Percentiles rank a stretch among this genome's conserved stretches.
phyloP scores from a whole-genome alignment of 2,888 invertebrate genomes.

The Apotomis betuletana region DNA sequence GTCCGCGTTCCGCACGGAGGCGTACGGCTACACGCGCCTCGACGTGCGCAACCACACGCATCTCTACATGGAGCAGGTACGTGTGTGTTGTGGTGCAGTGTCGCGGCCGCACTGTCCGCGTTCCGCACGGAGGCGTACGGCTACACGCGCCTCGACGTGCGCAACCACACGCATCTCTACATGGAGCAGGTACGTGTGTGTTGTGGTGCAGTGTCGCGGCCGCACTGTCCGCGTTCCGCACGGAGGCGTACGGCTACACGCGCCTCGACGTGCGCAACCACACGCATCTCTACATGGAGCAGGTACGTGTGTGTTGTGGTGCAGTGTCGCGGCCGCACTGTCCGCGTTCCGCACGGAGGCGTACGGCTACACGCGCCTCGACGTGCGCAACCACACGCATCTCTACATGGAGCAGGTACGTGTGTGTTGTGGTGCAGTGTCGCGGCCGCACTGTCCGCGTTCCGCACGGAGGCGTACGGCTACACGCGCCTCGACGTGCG shows the following conservation, averaged over 20 bases:
- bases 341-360: constrained; percentile 89
- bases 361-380: constrained; percentile 94
- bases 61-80: no score
- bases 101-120: constrained; percentile 89
- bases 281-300: constrained; percentile 92
- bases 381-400: constrained; percentile 89
- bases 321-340: constrained; percentile 84
- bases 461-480: constrained; percentile 90
- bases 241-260: constrained; percentile 91
- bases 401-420: constrained; percentile 90
- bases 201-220: constrained; percentile 66
- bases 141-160: constrained; percentile 89
- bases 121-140: constrained; percentile 91
- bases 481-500: constrained; percentile 89
- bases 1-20: no score
- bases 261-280: constrained; percentile 88
- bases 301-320: constrained; percentile 70
- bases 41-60: no score
- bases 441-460: constrained; percentile 90
- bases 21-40: no score
- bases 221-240: constrained; percentile 91
- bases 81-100: constrained; percentile 47
- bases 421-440: constrained; percentile 49
- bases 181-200: constrained; percentile 86
- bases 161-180: constrained; percentile 90